A percentile compares a stretch with the other conserved stretches of the same genome.
These are phyloP conservation scores for Chrysodeixis includens DNA, from an alignment of 2,888 invertebrate genomes.

Conservation along the genomic window DNA sequence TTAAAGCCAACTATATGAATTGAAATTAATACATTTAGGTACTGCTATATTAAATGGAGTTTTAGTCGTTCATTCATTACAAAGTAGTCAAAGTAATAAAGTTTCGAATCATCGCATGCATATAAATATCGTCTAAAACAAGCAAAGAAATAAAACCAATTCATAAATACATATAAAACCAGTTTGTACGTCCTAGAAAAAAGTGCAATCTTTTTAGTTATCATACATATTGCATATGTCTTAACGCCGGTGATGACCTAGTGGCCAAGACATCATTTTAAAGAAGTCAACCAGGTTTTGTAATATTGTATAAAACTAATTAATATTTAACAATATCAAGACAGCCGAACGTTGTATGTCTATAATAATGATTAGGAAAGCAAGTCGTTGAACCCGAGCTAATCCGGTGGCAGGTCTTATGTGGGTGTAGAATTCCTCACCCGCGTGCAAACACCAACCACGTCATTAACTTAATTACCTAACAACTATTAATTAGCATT, in stretches of 20 bases:
- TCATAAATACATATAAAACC: not conserved
- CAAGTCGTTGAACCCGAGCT: conserved; percentile 49
- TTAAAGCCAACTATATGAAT: conserved; percentile 16
- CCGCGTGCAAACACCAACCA: conserved; percentile 49
- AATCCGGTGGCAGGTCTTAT: conserved; percentile 46
- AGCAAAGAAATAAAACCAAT: too few relatives aligned
- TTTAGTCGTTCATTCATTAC: not conserved
- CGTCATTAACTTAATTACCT: conserved; percentile 29
- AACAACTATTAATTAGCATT: conserved; percentile 39
- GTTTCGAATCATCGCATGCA: not conserved
- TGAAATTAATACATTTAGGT: conserved; percentile 9
- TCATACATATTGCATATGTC: too few relatives aligned
- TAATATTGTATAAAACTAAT: not conserved
- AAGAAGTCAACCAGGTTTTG: not conserved
- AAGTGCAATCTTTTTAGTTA: too few relatives aligned
- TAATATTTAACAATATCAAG: conserved; percentile 9
- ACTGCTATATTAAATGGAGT: not conserved
- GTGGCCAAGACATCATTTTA: not conserved
- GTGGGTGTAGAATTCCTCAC: conserved; percentile 61
- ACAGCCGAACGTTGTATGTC: conserved; percentile 21
- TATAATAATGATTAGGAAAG: conserved; percentile 29
- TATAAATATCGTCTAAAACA: not conserved
- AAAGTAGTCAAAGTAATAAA: not conserved
- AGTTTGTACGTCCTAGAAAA: not conserved
- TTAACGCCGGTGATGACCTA: not conserved